Evolutionary conservation across 2,888 invertebrate species (phyloP), one percentile per base, ranked within the genome.

Genomic region (Leistus spinibarbis): DNA sequence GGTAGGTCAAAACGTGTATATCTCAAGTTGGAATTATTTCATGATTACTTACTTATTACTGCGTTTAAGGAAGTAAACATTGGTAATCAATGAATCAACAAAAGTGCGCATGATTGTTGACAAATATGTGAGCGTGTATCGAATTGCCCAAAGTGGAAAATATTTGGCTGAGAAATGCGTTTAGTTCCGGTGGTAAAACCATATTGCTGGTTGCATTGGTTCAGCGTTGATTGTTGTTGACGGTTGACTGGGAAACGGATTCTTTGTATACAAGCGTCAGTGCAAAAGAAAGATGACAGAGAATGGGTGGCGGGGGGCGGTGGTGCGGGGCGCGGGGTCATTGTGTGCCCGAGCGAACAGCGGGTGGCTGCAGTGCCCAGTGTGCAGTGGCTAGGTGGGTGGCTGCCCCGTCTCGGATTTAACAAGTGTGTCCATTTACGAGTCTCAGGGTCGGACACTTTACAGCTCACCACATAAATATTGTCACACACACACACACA

Each of bases 391-490:
- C 80, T 67, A 79, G 77, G 81, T 81, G 80, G 81, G 80, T 81
- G 81, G 80, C 78, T 75, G 73, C 76, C 54, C 69, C 71, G 76
- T 75, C 79, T 78, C 77, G 79, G 79, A 80, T 80, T 80, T 80
- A 79, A 80, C 80, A 80, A 80, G 80, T 80, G 80, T 77, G 80
- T 79, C 79, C 79, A 78, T 80, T 80, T 80, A 79, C 79, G 80
- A 80, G 77, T 78, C 73, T 68, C 56, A 63, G 64, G 57, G 63
- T 69, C 69, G 75, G 69, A 75, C 75, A 78, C 74, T 80, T 80
- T 80, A 79, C 78, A 77, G 77, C 79, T 66, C 74, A 76, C 73
- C 76, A 78, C 79, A 79, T 79, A 80, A 80, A 79, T 80, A 79
- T 80, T 79, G 79, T 78, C 79, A 78, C 76, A 75, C 76, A 76